Percentiles rank a stretch among this genome's conserved stretches.
Evolutionary conservation across 2,888 invertebrate species (phyloP).

Genomic region (Acronicta alni): DNA sequence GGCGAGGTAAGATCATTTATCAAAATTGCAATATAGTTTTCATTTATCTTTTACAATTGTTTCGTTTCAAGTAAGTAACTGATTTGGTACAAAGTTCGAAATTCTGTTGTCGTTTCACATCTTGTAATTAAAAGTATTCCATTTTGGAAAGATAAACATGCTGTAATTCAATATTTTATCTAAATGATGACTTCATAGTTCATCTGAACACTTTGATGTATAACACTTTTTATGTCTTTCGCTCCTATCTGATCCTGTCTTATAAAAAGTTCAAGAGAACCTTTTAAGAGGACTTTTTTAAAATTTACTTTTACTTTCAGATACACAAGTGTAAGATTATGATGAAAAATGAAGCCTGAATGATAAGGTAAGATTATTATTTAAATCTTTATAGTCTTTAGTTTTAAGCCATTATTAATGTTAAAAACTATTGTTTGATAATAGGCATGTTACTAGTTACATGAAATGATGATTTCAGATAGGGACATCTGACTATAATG

Average conservation of each 20-base stretch:
- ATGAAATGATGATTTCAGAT: slow-evolving; percentile 77
- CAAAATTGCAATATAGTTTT: too few relatives aligned
- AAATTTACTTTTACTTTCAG: not conserved
- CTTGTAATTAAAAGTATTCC: too few relatives aligned
- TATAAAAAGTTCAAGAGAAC: not conserved
- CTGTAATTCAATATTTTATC: too few relatives aligned
- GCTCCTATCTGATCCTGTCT: slow-evolving; percentile 86
- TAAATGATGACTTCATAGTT: slow-evolving; percentile 66
- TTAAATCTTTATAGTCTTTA: too few relatives aligned
- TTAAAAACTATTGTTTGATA: too few relatives aligned
- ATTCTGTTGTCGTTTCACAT: too few relatives aligned
- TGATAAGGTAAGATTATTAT: slow-evolving; percentile 11
- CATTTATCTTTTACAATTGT: too few relatives aligned
- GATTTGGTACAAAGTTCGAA: too few relatives aligned
- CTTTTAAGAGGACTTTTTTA: not conserved
- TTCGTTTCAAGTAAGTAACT: too few relatives aligned
- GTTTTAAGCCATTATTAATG: too few relatives aligned
- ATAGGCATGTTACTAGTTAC: not conserved
- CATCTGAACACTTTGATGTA: slow-evolving; percentile 77
- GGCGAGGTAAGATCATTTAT: not conserved
- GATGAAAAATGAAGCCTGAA: not conserved
- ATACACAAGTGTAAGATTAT: not conserved
- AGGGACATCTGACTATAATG: slow-evolving; percentile 84
- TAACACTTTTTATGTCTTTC: slow-evolving; percentile 77
- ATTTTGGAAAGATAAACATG: too few relatives aligned